Base-by-base conservation (phyloP, 2,113 vertebrate species). In the Psittacara wagleri region DNA sequence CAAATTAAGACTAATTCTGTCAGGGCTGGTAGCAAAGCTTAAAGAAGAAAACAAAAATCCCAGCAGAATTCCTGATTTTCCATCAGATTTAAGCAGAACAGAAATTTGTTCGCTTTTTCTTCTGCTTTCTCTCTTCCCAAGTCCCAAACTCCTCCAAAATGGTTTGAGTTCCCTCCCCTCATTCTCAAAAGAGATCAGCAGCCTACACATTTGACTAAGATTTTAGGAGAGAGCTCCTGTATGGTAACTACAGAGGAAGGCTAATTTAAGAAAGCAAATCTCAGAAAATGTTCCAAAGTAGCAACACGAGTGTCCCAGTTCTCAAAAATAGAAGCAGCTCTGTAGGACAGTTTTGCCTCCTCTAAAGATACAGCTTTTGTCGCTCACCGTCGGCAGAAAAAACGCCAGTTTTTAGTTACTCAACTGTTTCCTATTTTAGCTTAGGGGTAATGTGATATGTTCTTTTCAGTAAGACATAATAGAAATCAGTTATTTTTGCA, bases 341-440 rank as follows among this genome's bases (percentile, higher is more conserved):
- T 8, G 44, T 48, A 49, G 74, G 74, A 87, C 87, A 92, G 66
- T 64, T 96, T 78, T 88, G 90, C 67, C 49, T 94, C 63, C 83
- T 72, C 13, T 52, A 80, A 77, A 73, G 88, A 95, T 67, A 63
- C 67, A 95, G 91, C 78, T 89, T 90, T 54, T 79, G n/a, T 81
- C 84, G 81, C 94, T 92, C 55, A 41, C 85, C 44, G 2, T 92
- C 83, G 64, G 39, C 41, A 61, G 52, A 6, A 90, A 90, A 91
- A 82, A 76, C 48, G 13, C 55, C 48, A 39, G 31, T 85, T 95
- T 95, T 96, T 28, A 73, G 78, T 79, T 95, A 87, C 86, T 93
- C 90, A 95, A 11, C 83, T 74, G 64, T 67, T 95, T 83, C 91
- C 85, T 84, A 16, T 92, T 96, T 96, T 95, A 96, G 88, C 83